These are phyloP conservation scores for Atlantisia rogersi DNA, from an alignment of 2,113 vertebrate species.

Conservation along the genomic window DNA sequence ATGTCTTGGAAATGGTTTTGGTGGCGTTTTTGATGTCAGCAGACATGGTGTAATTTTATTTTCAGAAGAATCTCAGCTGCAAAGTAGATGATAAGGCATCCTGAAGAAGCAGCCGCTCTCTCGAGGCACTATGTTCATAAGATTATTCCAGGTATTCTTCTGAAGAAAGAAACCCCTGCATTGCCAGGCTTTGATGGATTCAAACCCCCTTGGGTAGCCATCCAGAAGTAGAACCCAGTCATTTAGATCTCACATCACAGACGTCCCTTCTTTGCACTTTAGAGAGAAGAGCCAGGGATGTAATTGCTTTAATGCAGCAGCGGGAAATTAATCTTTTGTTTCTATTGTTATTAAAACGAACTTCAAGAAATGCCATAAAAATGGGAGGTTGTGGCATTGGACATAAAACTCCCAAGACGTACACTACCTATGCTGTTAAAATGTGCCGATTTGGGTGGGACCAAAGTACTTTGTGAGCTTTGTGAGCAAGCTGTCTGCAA, in stretches of 20 bases:
- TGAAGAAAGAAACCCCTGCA: not conserved
- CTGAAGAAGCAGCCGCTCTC: constrained; percentile 22
- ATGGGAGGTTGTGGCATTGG: not conserved
- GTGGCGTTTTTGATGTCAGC: constrained; percentile 42
- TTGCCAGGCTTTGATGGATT: constrained; percentile 5
- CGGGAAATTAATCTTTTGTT: constrained; percentile 7
- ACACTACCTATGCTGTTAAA: not conserved
- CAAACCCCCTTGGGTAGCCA: not conserved
- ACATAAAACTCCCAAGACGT: not conserved
- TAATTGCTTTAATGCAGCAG: not conserved
- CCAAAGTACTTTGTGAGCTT: not conserved
- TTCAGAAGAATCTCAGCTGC: constrained; percentile 43
- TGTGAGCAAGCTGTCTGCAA: not conserved
- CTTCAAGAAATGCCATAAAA: not conserved
- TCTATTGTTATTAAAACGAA: not conserved
- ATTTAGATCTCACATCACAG: not conserved
- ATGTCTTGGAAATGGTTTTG: not conserved
- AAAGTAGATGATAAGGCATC: constrained; percentile 17
- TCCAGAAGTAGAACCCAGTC: not conserved
- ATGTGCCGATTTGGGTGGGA: not conserved
- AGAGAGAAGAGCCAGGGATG: not conserved
- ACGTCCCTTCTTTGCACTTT: not conserved
- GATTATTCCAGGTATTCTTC: constrained; percentile 10
- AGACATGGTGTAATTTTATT: constrained; percentile 55
- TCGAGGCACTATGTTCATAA: constrained; percentile 10